Conservation (phyloP, 2,888 invertebrate species). For the Orthosia gothica region DNA sequence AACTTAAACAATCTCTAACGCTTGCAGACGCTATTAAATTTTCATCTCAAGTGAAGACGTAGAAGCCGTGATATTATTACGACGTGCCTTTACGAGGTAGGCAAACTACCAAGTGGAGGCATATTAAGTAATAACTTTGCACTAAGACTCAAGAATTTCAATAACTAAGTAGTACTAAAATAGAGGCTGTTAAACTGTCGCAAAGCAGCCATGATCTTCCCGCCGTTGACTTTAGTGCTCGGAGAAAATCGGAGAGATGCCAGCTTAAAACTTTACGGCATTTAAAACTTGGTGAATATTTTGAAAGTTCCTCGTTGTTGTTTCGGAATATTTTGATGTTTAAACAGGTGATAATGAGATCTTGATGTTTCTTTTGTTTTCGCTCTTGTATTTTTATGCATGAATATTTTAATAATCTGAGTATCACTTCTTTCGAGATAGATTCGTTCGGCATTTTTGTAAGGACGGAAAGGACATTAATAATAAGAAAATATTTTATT, state of each 20-base stretch:
- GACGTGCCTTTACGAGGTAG: conserved; percentile 45
- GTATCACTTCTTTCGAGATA: neutral
- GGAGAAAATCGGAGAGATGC: conserved; percentile 30
- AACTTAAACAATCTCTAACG: conserved; percentile 19
- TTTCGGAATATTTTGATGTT: conserved; percentile 19
- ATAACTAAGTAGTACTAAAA: conserved; percentile 60
- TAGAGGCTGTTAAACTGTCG: conserved; percentile 50
- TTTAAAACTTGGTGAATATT: conserved; percentile 54
- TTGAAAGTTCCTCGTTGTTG: conserved; percentile 41
- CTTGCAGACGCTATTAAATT: conserved; percentile 33
- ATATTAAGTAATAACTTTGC: conserved; percentile 64
- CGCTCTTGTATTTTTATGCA: neutral
- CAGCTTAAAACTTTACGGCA: conserved; percentile 39
- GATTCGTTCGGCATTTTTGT: neutral
- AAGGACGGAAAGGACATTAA: too few relatives aligned
- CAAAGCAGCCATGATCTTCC: conserved; percentile 28
- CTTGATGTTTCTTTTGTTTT: conserved; percentile 17
- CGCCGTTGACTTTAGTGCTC: conserved; percentile 43
- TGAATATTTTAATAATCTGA: neutral
- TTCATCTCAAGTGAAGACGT: conserved; percentile 46
- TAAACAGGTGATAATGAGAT: conserved; percentile 31
- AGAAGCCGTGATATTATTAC: conserved; percentile 51
- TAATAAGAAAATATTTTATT: too few relatives aligned
- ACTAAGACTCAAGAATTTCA: conserved; percentile 62
- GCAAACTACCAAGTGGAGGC: conserved; percentile 40